Conservation (phyloP, 1,140 invertebrate genomes). For the Phenacoccus solenopsis region DNA sequence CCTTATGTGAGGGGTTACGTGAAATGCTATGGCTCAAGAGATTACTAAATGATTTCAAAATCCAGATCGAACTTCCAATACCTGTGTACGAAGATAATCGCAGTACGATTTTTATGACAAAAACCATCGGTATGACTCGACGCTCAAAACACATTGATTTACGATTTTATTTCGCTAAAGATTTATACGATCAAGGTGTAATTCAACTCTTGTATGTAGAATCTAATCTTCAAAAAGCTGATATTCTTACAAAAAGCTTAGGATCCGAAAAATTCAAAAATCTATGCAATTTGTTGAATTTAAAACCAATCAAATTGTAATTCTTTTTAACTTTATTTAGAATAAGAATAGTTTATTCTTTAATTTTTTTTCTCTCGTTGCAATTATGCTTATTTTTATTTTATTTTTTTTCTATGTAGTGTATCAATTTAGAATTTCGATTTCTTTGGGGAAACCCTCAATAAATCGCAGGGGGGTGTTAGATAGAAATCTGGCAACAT, state of each 20-base stretch:
- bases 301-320: too few species aligned
- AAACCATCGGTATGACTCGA: slow-evolving; percentile 28
- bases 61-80: background rate
- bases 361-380: too few species aligned
- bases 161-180: slow-evolving; percentile 23
- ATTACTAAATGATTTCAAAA: slow-evolving; percentile 13
- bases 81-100: slow-evolving; percentile 20
- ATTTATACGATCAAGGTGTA: background rate
- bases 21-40: background rate
- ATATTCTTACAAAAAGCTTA: background rate
- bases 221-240: background rate
- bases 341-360: too few species aligned
- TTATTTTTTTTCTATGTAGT: too few species aligned
- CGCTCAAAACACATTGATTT: slow-evolving; percentile 28
- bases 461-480: too few species aligned
- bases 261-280: background rate
- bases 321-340: background rate
- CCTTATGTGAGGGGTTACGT: background rate
- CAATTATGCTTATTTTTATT: too few species aligned
- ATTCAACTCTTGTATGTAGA: background rate
- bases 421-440: too few species aligned
- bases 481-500: too few species aligned
- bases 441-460: too few species aligned
- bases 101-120: slow-evolving; percentile 13
- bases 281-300: background rate